Base-by-base conservation (phyloP, 1,140 invertebrate genomes). In the Notospermus geniculatus region DNA sequence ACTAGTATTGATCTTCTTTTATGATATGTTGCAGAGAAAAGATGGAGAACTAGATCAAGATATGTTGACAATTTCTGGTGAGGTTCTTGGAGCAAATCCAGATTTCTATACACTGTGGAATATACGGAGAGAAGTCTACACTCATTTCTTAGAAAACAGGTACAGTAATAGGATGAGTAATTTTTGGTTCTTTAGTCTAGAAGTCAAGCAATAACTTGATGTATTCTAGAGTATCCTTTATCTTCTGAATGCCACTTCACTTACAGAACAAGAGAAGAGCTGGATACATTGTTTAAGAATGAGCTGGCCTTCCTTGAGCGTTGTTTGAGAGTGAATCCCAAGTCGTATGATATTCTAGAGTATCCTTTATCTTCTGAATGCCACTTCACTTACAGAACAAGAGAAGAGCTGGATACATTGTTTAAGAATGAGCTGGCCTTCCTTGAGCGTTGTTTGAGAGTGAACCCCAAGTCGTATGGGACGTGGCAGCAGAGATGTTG, bases 71-170 rank as follows among this genome's bases (percentile, higher is more conserved):
- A 73, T 93, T 9, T 90, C 88, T 60, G 85, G 85, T 59, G 86
- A 90, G 71, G 84, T 97, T 46, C 82, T 98, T 50, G 66, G 81
- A 46, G 83, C 85, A 13, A 95, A 95, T 85, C 91, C 95, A 25
- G 94, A 98, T 80, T 88, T 96, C 69, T 89, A 88, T 72, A 94
- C 93, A 7, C 80, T 97, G 27, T 98, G 95, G 95, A 98, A 98
- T 80, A 90, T 93, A 75, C 84, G 95, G 67, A 88, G 91, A 78
- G 91, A 97, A 85, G 87, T 87, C 55, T 82, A 90, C 66, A 79
- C 85, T 23, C 73, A 81, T 66, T 83, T 82, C 17, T 80, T 81
- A 61, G 64, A 78, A 54, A 63, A 63, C 29, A 78, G 71, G 83
- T 84, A 80, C 77, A 27, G n/a, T n/a, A 80, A 77, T 5, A 43